Conservation (phyloP, 2,113 vertebrate species). For the Eulacestoma nigropectus region DNA sequence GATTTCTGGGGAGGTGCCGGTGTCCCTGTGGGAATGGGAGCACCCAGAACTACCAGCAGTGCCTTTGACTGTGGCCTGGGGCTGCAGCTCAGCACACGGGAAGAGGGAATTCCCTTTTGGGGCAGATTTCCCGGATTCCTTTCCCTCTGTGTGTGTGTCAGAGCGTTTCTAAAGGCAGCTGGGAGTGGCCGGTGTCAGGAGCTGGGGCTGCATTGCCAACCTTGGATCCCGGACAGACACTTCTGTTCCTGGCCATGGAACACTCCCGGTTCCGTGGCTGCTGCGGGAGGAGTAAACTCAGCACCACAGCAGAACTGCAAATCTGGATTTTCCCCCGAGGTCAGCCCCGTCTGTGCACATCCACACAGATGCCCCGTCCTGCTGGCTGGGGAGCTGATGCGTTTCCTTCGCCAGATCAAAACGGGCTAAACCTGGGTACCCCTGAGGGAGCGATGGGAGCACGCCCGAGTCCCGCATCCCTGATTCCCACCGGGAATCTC, state of each 20-base stretch:
- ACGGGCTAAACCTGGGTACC: too few relatives aligned
- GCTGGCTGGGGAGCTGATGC: too few relatives aligned
- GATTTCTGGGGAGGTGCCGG: neutral
- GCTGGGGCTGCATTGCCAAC: neutral
- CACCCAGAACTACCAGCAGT: neutral
- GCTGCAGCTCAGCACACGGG: neutral
- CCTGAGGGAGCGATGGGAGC: too few relatives aligned
- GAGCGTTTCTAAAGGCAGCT: neutral
- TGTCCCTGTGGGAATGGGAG: neutral
- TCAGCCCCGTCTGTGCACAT: neutral
- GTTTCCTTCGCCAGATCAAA: too few relatives aligned
- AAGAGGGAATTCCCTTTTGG: neutral
- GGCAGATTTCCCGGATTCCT: neutral
- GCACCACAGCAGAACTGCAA: neutral
- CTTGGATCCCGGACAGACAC: rapidly evolving
- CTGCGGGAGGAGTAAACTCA: neutral
- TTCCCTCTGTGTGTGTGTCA: neutral
- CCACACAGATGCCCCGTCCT: neutral
- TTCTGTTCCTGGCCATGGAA: neutral
- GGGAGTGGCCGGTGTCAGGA: neutral
- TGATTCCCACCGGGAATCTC: too few relatives aligned
- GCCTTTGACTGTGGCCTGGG: rapidly evolving
- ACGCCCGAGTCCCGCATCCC: too few relatives aligned
- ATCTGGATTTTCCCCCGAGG: neutral
- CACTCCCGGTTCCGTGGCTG: neutral